Conservation (phyloP, 2,113 vertebrate genomes). For the Pseudois nayaur region DNA sequence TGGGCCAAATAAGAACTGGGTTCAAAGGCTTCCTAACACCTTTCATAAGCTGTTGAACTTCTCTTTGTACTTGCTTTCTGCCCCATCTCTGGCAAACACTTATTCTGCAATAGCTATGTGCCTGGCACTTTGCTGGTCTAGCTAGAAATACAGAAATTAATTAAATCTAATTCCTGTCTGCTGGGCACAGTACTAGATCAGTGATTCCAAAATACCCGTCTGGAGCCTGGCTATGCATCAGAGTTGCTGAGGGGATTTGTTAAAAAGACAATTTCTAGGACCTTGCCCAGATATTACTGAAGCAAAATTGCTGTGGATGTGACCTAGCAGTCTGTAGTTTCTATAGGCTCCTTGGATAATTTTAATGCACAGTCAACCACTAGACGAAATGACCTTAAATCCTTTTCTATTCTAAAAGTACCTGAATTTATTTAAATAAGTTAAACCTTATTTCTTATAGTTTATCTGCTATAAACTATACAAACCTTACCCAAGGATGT, state of each 20-base stretch:
- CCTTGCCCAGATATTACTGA: not conserved
- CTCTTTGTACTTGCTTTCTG: not conserved
- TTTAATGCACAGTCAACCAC: not conserved
- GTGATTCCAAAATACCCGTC: not conserved
- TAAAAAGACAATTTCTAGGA: not conserved
- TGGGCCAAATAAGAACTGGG: not conserved
- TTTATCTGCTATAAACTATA: not conserved
- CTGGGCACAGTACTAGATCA: not conserved
- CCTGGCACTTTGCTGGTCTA: not conserved
- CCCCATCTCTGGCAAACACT: not conserved
- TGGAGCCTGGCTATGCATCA: not conserved
- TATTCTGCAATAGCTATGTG: not conserved
- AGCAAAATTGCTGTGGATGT: not conserved
- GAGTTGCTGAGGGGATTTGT: not conserved
- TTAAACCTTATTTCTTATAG: not conserved
- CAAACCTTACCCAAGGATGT: not conserved
- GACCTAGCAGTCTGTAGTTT: not conserved
- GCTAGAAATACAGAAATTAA: not conserved
- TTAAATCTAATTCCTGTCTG: not conserved
- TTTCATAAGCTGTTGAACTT: not conserved
- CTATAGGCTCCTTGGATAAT: not conserved
- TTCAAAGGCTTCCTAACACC: not conserved
- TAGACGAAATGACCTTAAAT: not conserved
- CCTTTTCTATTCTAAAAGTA: not conserved
- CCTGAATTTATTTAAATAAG: constrained; percentile 1